phyloP scores from a whole-genome alignment of 2,113 vertebrate genomes.

The Haemorhous mexicanus region DNA sequence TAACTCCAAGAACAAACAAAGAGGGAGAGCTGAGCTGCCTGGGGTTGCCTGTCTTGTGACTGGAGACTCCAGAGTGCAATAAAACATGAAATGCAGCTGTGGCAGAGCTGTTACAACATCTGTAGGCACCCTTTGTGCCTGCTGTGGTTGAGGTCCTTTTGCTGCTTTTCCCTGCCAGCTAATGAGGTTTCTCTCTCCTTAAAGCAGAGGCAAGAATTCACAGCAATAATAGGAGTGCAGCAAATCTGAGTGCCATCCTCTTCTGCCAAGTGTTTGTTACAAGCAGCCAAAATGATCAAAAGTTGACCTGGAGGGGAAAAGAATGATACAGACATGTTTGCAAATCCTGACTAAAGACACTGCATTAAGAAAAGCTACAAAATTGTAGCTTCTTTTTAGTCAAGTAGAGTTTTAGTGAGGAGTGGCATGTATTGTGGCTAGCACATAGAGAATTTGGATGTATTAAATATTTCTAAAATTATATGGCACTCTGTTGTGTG shows the following conservation, averaged over 20 bases:
- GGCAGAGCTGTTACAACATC: not conserved
- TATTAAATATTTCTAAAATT: constrained; percentile 48
- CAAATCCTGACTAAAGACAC: not conserved
- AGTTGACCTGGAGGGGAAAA: not conserved
- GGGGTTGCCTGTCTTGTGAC: not conserved
- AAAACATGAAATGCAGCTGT: not conserved
- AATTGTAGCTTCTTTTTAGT: not conserved
- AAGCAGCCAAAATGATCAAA: not conserved
- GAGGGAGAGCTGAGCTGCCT: not conserved
- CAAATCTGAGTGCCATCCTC: not conserved
- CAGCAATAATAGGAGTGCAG: not conserved
- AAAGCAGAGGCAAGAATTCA: not conserved
- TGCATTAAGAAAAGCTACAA: not conserved
- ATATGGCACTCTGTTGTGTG: not conserved
- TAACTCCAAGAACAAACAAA: not conserved
- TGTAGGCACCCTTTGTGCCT: not conserved
- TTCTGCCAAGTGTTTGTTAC: not conserved
- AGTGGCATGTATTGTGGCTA: not conserved
- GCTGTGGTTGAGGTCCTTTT: not conserved
- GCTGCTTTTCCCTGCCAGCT: not conserved
- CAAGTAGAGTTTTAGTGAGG: not conserved
- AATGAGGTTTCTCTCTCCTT: not conserved
- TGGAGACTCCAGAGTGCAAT: not conserved
- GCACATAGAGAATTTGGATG: not conserved
- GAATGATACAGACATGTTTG: not conserved